Evolutionary conservation across 2,797 vertebrate species (phyloP).

Genomic region (Odontamblyopus lacepedii): DNA sequence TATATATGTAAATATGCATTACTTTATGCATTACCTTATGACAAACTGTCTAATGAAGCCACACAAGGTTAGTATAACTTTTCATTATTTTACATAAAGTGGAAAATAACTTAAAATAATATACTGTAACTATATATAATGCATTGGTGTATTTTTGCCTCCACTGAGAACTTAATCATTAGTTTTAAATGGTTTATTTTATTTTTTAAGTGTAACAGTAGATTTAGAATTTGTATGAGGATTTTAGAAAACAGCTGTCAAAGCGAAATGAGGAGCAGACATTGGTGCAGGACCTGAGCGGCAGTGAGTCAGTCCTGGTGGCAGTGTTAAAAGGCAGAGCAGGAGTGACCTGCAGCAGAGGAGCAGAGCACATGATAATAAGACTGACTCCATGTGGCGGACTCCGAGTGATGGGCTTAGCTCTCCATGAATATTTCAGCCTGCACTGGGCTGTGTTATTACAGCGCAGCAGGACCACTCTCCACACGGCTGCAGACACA

Average conservation of each 20-base stretch:
- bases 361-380: conserved; percentile 62
- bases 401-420: conserved; percentile 70
- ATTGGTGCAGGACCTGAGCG: conserved; percentile 42
- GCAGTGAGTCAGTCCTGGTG: conserved; percentile 27
- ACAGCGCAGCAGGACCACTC: conserved; percentile 69
- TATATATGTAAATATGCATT: not conserved
- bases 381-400: conserved; percentile 71
- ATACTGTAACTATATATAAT: too few relatives aligned
- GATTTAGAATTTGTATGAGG: not conserved
- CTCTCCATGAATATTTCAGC: conserved; percentile 79
- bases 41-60: not conserved
- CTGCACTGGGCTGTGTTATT: conserved; percentile 76
- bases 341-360: conserved; percentile 62
- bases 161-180: not conserved
- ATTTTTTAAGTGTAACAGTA: not conserved
- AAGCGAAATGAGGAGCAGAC: conserved; percentile 19
- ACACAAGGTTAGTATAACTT: not conserved
- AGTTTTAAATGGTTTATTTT: not conserved
- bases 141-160: too few relatives aligned
- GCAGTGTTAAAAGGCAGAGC: conserved; percentile 48
- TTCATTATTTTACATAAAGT: too few relatives aligned
- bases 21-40: not conserved
- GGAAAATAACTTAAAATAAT: too few relatives aligned
- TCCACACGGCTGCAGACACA: conserved; percentile 67
- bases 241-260: conserved; percentile 2